phyloP scores from a whole-genome alignment of 2,113 vertebrate species.

The Silurus asotus region DNA sequence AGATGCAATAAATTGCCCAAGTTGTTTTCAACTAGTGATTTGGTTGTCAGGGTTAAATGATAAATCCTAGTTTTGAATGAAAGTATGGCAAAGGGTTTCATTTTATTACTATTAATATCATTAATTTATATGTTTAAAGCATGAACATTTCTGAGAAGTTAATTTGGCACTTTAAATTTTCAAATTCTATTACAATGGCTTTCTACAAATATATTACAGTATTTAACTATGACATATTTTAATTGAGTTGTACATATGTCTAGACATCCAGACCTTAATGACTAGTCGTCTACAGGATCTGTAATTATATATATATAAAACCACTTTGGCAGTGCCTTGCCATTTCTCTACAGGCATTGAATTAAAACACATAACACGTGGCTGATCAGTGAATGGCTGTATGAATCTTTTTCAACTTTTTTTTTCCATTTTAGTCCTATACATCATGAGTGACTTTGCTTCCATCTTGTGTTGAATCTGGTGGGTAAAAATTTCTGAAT shows the following conservation, averaged over 20 bases:
- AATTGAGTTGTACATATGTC: constrained; percentile 1
- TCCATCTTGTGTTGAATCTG: constrained; percentile 30
- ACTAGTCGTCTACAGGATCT: neutral
- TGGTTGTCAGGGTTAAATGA: neutral
- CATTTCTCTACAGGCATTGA: neutral
- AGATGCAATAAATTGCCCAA: constrained; percentile 20
- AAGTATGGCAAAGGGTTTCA: neutral
- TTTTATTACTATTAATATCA: neutral
- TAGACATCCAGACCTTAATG: neutral
- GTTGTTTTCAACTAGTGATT: neutral
- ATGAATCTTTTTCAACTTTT: neutral
- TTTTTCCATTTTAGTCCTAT: neutral
- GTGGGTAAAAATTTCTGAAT: constrained; percentile 36
- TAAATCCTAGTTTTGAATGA: neutral
- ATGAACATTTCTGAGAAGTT: neutral
- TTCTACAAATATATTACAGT: neutral
- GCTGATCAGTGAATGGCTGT: constrained; percentile 32
- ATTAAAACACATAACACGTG: constrained; percentile 18
- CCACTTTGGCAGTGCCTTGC: constrained; percentile 14
- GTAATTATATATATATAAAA: neutral
- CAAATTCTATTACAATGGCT: neutral
- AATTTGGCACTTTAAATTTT: neutral
- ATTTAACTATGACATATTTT: neutral
- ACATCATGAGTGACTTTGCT: constrained; percentile 22
- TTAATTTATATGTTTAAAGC: neutral